Evolutionary conservation across 2,888 invertebrate species (phyloP), one percentile per base, ranked within the genome.

Genomic region (Schizaphis graminum): DNA sequence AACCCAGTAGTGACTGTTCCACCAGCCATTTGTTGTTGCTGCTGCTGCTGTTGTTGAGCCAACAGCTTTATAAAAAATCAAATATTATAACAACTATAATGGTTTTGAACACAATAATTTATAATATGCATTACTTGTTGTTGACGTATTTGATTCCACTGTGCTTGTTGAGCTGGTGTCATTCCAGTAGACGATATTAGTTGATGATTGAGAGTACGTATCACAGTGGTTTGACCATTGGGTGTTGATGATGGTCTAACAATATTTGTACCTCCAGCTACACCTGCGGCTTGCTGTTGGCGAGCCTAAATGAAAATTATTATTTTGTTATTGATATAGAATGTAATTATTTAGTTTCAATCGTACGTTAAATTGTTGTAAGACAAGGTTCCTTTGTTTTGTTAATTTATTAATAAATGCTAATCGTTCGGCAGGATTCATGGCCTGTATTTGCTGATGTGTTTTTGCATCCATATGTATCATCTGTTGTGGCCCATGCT

Each of bases 381-480:
- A 95, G 26, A 96, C 96, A 41, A 96, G 96, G 93, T 96, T 96
- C 95, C 95, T 96, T 94, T 96, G 96, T 94, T 96, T 96, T 10
- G 94, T 94, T 53, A 94, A 35, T 94, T 95, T 95, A 49, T 93
- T 92, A n/a, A 95, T 87, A 88, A 94, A 94, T 35, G 89, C 89
- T 56, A 94, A 77, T n/a, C 94, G 91, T n/a, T 94, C 94, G 57
- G 90, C 88, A 28, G 89, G 85, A 67, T 92, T 98, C 97, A 98
- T 97, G 95, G 98, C 98, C 95, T 98, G 98, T 89, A 98, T 96
- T 95, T 98, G 98, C 26, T 98, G 98, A 95, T 98, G 98, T 0
- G 98, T 98, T 95, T 98, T 98, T 0, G 98, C 98, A 95, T 98
- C 98, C 95, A 98, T 96, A 95, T 98, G 98, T 94, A 98, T 98